Evolutionary conservation across 1,140 invertebrate species (phyloP).

Genomic region (Chelonus insularis): DNA sequence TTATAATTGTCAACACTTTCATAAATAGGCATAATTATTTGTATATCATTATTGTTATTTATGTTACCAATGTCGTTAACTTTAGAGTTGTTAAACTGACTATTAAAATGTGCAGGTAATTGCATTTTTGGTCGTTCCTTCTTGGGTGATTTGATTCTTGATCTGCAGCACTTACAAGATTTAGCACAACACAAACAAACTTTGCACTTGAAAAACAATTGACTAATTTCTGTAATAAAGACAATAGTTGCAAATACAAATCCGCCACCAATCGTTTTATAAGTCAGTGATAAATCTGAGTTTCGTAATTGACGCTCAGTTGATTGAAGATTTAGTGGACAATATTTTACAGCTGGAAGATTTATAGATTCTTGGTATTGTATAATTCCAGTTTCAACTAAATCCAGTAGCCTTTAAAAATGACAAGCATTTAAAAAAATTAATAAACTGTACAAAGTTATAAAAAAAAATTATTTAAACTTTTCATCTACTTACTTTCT

Average conservation of each 20-base stretch:
- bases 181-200: constrained; percentile 7
- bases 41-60: not conserved
- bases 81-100: constrained; percentile 15
- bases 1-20: constrained; percentile 12
- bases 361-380: constrained; percentile 65
- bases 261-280: constrained; percentile 66
- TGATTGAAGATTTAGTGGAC: constrained; percentile 77
- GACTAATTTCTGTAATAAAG: constrained; percentile 66
- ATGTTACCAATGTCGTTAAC: constrained; percentile 3
- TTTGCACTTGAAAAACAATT: not conserved
- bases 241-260: constrained; percentile 64
- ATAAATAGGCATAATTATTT: constrained; percentile 28
- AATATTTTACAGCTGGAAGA: constrained; percentile 73
- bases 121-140: not conserved
- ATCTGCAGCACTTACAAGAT: constrained; percentile 11
- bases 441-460: not conserved
- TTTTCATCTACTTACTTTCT: constrained; percentile 64
- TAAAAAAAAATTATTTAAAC: not conserved
- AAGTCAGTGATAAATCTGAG: constrained; percentile 71
- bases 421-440: too few species aligned
- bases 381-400: constrained; percentile 75
- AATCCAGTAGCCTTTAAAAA: constrained; percentile 63
- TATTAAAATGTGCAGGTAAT: not conserved
- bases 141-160: not conserved
- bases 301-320: constrained; percentile 76